Percentiles rank a stretch among this genome's conserved stretches.
These are phyloP conservation scores for Nebria brevicollis DNA, from an alignment of 2,888 invertebrate species.

Conservation along the genomic window DNA sequence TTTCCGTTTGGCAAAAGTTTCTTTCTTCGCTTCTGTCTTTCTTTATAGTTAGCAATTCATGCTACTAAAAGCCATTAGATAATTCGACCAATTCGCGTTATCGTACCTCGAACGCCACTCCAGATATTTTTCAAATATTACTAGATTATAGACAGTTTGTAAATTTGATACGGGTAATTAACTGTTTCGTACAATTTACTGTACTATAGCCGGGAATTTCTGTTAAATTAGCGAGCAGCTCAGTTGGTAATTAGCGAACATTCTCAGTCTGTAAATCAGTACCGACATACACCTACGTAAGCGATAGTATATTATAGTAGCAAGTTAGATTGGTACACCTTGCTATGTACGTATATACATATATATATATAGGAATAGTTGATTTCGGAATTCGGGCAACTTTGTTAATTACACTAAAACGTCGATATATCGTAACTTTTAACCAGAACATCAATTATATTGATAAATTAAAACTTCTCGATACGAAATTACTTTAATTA, in stretches of 20 bases:
- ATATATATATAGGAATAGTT: constrained; percentile 9
- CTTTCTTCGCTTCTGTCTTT: too few relatives aligned
- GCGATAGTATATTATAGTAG: not conserved
- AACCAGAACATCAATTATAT: constrained; percentile 39
- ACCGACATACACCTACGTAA: not conserved
- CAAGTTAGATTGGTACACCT: not conserved
- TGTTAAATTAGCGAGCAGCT: not conserved
- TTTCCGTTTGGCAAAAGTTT: too few relatives aligned
- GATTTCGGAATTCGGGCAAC: constrained; percentile 28
- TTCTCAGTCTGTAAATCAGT: not conserved
- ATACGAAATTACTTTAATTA: constrained; percentile 39
- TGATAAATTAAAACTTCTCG: constrained; percentile 9
- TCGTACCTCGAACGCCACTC: too few relatives aligned
- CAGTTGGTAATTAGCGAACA: not conserved
- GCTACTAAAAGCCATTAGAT: too few relatives aligned
- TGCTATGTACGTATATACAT: too few relatives aligned
- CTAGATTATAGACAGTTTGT: not conserved
- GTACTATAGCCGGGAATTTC: not conserved
- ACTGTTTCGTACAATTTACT: not conserved
- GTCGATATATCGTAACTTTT: constrained; percentile 28
- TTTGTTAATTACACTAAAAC: constrained; percentile 23
- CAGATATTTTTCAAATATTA: not conserved
- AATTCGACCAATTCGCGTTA: too few relatives aligned
- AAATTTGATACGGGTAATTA: not conserved
- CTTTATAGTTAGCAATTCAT: too few relatives aligned